Evolutionary conservation across 2,797 vertebrate species (phyloP).

Genomic region (Helarctos malayanus): DNA sequence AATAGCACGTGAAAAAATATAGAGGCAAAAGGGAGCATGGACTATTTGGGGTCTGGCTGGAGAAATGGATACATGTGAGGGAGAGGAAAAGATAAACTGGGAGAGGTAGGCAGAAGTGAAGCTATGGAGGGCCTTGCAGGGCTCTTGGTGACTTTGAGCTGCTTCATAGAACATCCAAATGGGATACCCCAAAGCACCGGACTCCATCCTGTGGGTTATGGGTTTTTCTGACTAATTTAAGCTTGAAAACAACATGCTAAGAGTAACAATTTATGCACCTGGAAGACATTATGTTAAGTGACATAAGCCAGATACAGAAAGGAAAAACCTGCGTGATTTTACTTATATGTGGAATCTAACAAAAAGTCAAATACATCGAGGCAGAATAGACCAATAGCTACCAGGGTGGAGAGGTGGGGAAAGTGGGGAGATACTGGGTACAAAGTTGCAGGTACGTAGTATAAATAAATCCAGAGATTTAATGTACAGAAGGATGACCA

Average conservation of each 20-base stretch:
- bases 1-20: neutral
- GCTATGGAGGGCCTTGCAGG: neutral
- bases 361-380: neutral
- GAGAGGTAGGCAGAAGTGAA: neutral
- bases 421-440: neutral
- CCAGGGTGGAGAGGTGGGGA: neutral
- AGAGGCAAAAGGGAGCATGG: neutral
- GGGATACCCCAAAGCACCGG: neutral
- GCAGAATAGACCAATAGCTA: neutral
- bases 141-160: neutral
- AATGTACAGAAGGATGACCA: neutral
- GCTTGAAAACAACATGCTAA: neutral
- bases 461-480: neutral
- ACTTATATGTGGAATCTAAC: neutral
- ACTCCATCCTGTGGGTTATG: neutral
- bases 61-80: neutral
- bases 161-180: neutral
- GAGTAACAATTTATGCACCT: neutral
- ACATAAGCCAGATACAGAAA: neutral
- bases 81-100: neutral
- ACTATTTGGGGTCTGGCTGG: neutral
- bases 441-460: neutral
- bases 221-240: neutral
- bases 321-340: neutral
- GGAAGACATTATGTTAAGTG: neutral